These are phyloP conservation scores for Drosophila malerkotliana DNA, from an alignment of 1,140 invertebrate genomes.

Conservation along the genomic window DNA sequence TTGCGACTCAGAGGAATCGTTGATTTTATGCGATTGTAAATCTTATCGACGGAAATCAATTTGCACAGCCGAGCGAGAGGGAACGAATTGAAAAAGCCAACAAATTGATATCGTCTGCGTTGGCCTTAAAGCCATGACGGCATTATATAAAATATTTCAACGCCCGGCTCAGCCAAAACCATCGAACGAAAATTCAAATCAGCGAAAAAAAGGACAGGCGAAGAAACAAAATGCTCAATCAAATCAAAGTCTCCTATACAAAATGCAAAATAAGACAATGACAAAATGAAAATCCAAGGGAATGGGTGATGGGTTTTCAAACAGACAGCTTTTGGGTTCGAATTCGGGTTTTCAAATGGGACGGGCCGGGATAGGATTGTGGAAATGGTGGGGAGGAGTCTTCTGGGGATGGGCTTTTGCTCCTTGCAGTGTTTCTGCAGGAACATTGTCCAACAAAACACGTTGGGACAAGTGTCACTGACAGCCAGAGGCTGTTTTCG, in stretches of 20 bases:
- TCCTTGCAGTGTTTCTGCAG: constrained; percentile 4
- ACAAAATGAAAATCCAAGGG: constrained; percentile 28
- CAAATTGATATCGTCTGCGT: constrained; percentile 65
- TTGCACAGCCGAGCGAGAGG: constrained; percentile 36
- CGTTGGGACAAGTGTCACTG: constrained; percentile 45
- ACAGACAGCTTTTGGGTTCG: constrained; percentile 1
- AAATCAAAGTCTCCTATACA: constrained; percentile 65
- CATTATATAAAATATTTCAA: constrained; percentile 42
- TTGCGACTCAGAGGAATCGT: constrained; percentile 34
- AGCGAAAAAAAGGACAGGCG: constrained; percentile 49
- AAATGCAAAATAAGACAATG: constrained; percentile 75
- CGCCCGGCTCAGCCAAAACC: constrained; percentile 3
- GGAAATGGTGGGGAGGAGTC: background rate
- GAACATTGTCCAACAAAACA: constrained; percentile 40
- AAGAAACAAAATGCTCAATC: constrained; percentile 70
- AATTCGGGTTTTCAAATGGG: background rate
- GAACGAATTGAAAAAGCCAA: constrained; percentile 35
- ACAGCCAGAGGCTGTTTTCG: constrained; percentile 33
- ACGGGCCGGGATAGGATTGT: background rate
- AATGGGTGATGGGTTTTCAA: constrained; percentile 8
- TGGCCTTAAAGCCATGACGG: constrained; percentile 32
- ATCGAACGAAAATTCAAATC: constrained; percentile 54
- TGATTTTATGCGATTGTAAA: constrained; percentile 61
- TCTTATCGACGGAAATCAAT: constrained; percentile 71
- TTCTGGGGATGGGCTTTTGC: background rate